These are phyloP conservation scores for Argentina silus DNA, from an alignment of 2,797 vertebrate species.

Conservation along the genomic window DNA sequence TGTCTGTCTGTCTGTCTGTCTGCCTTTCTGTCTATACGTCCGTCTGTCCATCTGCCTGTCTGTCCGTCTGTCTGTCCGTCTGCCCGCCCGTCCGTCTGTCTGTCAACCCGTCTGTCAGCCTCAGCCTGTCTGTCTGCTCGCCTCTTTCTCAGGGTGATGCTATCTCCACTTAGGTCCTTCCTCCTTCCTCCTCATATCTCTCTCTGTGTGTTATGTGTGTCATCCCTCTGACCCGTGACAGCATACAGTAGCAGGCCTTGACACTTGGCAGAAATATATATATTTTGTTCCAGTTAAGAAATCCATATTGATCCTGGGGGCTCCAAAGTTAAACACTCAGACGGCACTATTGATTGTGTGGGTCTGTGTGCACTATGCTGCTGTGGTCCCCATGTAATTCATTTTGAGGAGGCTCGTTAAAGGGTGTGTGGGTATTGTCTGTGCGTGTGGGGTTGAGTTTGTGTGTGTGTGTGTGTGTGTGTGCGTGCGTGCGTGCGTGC, in stretches of 20 bases:
- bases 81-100: too few relatives aligned
- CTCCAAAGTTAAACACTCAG: constrained; percentile 58
- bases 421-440: constrained; percentile 1
- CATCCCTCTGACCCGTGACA: constrained; percentile 5
- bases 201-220: neutral
- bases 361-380: constrained; percentile 13
- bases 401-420: constrained; percentile 31
- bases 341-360: constrained; percentile 58
- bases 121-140: too few relatives aligned
- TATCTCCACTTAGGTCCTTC: neutral
- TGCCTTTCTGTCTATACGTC: too few relatives aligned
- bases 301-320: constrained; percentile 45
- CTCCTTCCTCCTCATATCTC: neutral
- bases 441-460: neutral
- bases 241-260: neutral
- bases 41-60: neutral
- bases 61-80: neutral
- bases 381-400: constrained; percentile 26
- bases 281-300: constrained; percentile 52
- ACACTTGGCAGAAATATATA: constrained; percentile 35
- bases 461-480: constrained; percentile 14
- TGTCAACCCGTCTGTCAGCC: too few relatives aligned
- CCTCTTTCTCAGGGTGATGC: too few relatives aligned
- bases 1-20: too few relatives aligned
- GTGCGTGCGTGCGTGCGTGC: neutral